phyloP scores from a whole-genome alignment of 2,888 invertebrate genomes.

The Nasonia oneida region DNA sequence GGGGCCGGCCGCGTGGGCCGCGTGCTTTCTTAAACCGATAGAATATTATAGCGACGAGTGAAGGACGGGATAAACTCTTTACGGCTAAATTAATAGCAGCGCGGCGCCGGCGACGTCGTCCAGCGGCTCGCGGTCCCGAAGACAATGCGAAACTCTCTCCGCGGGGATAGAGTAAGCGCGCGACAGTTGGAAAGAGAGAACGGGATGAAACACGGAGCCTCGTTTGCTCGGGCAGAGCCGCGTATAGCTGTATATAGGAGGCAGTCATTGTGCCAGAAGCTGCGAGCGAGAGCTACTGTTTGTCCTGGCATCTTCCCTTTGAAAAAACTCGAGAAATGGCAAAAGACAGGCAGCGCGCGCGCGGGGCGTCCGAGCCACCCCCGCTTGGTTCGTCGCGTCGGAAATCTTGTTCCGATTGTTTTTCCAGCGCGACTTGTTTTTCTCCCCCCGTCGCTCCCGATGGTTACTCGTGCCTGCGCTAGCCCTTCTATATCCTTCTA shows the following conservation, averaged over 20 bases:
- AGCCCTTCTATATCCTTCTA: neutral
- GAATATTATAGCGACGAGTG: slow-evolving; percentile 64
- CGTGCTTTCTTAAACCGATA: slow-evolving; percentile 49
- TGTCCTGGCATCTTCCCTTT: slow-evolving; percentile 68
- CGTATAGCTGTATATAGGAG: neutral
- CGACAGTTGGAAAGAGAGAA: slow-evolving; percentile 57
- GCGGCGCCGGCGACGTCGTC: slow-evolving; percentile 65
- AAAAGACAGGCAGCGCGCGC: neutral
- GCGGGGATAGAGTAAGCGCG: neutral
- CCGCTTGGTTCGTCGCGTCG: slow-evolving; percentile 29
- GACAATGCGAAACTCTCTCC: slow-evolving; percentile 68
- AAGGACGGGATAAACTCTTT: slow-evolving; percentile 69
- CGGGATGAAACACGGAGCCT: neutral
- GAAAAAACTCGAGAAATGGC: slow-evolving; percentile 36
- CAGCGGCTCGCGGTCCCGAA: slow-evolving; percentile 66
- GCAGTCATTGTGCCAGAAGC: slow-evolving; percentile 73
- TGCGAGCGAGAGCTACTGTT: slow-evolving; percentile 68
- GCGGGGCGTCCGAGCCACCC: slow-evolving; percentile 8
- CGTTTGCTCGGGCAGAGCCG: neutral
- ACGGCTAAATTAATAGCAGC: slow-evolving; percentile 71
- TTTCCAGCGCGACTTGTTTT: slow-evolving; percentile 25
- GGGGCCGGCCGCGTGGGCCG: slow-evolving; percentile 5
- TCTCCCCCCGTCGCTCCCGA: slow-evolving; percentile 10
- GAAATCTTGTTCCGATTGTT: slow-evolving; percentile 53
- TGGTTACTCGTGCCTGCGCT: neutral